A percentile compares a stretch with the other conserved stretches of the same genome.
Evolutionary conservation across 2,113 vertebrate species (phyloP).

Genomic region (Gasterosteus aculeatus): DNA sequence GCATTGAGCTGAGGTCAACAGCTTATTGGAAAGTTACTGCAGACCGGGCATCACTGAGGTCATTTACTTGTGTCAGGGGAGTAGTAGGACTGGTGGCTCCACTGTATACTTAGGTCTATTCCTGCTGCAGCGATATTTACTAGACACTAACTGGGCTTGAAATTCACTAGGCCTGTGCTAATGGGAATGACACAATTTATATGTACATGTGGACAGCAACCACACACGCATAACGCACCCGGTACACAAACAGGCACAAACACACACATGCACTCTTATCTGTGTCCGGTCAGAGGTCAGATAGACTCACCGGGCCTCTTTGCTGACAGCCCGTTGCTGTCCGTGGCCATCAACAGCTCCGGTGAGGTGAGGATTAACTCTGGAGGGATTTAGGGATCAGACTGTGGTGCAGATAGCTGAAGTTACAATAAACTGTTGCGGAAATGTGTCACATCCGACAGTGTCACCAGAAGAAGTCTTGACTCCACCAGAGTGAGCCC

Average conservation of each 20-base stretch:
- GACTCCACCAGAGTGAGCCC: conserved; percentile 3
- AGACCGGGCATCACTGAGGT: conserved; percentile 60
- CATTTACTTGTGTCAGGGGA: conserved; percentile 45
- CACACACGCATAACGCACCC: not conserved
- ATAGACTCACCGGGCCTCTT: not conserved
- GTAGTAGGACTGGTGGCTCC: not conserved
- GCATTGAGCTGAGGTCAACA: conserved; percentile 46
- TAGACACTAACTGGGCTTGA: conserved; percentile 17
- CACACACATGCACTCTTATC: conserved; percentile 18
- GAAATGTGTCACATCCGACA: conserved; percentile 40
- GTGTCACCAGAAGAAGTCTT: conserved; percentile 15
- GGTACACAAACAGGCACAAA: not conserved
- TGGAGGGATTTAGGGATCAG: conserved; percentile 47
- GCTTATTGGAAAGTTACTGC: conserved; percentile 66
- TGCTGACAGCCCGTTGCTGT: conserved; percentile 37
- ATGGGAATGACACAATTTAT: conserved; percentile 59
- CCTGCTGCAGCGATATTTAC: conserved; percentile 12
- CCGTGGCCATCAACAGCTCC: conserved; percentile 32
- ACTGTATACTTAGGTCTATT: conserved; percentile 6
- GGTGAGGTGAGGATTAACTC: conserved; percentile 42
- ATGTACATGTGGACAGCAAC: conserved; percentile 2
- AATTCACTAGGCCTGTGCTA: conserved; percentile 58
- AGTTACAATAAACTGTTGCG: conserved; percentile 44
- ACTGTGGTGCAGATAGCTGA: conserved; percentile 31
- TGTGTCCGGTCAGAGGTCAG: conserved; percentile 41